Evolutionary conservation across 2,113 vertebrate genomes (phyloP), one percentile per base, ranked within the genome.

Genomic region (Lagenorhynchus albirostris): DNA sequence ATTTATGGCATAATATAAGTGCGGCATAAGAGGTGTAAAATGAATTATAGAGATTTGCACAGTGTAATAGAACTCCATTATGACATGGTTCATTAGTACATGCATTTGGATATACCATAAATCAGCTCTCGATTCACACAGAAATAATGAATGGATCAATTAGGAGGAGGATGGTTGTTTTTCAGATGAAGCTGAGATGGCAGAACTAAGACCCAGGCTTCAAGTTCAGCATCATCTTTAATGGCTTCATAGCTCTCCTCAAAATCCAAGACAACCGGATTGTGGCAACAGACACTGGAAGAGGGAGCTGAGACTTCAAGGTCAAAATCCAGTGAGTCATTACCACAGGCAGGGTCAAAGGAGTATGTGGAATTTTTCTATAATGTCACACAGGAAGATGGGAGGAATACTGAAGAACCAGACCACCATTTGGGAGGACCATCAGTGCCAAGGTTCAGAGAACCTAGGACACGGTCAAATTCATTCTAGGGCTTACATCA

Each of bases 81-180:
- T 80, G 93, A 41, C 63, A 93, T 80, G 84, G 80, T 58, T 91
- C 80, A 70, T 97, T 95, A 95, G 79, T 68, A 68, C 62, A 63
- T 67, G 29, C 8, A 3, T 97, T 73, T 89, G 55, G 58, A 60
- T 96, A 89, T 89, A 79, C 82, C 85, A 91, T 91, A 95, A 96
- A 95, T 95, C 71, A 82, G n/a, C 11, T 73, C 77, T 89, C 38
- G 47, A 85, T 81, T 67, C 36, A 93, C 87, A 91, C 47, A 91
- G 58, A 97, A 95, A 81, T 93, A 77, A 88, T 12, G n/a, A 95
- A 71, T 85, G 50, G 79, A 67, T 94, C 73, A 82, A 68, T 89
- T 83, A 96, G 60, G 74, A 53, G 53, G 53, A 17, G 53, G 15
- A 53, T 18, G 5, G 15, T 17, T 53, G 53, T 17, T 53, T 18